Base-by-base conservation (phyloP, 2,888 invertebrate species). In the Lordiphosa fenestrarum region DNA sequence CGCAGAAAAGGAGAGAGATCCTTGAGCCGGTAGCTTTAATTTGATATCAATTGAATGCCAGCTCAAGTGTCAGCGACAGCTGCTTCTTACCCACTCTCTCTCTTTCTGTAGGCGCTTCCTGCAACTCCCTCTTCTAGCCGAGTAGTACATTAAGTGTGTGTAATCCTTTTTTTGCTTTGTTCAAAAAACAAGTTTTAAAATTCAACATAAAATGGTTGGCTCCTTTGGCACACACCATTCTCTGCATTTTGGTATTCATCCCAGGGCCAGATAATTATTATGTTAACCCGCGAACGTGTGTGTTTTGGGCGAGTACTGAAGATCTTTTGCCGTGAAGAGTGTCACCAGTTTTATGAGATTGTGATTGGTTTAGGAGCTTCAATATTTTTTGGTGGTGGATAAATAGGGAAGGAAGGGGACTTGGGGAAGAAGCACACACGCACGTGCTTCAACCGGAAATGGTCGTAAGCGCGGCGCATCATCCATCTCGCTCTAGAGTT, bases 381-480 rank as follows among this genome's bases (percentile, higher is more conserved):
- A 30, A 59, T 40, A 12, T 10, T 33, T 59, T 50, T 66, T 41
- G 63, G 59, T 63, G 63, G 66, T 63, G 50, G 62, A 40, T 62
- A 25, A 63, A 63, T 53, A 64, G 44, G 62, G 7, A 37, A 25
- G 2, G 12, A 7, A 39, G 30, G 30, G 49, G 15, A 5, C 7
- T 10, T 10, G 23, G 15, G 15, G 23, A 4, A 23, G 58, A 15
- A 25, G 15, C 15, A 51, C 66, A 62, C 66, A 80, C 86, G 87
- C 87, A 87, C 87, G 87, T 87, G 87, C 87, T 88, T 81, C 74
- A 81, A 87, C 88, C 87, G 87, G 87, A 87, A 88, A 85, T 71
- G 81, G 78, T 63, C 84, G 76, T 84, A 84, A 77, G 78, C 77
- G 84, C 81, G 77, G 84, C 84, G 77, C 84, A 84, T 84, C 74